Conservation (phyloP, 2,888 invertebrate genomes). For the Lymantria dispar region DNA sequence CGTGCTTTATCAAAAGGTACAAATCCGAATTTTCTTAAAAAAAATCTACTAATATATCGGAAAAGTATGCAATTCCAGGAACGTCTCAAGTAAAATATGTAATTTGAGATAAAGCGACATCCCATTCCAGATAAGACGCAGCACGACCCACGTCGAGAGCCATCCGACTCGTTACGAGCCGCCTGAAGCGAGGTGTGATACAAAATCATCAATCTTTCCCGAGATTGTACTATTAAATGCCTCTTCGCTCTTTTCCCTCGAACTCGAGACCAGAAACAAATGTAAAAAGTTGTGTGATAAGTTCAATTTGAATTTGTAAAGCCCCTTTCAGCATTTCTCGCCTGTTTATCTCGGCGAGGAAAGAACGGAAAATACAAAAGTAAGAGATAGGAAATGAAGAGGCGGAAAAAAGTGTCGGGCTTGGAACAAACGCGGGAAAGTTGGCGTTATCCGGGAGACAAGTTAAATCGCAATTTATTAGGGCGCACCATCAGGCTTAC, state of each 20-base stretch:
- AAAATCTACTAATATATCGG: slow-evolving; percentile 48
- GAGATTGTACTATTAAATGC: slow-evolving; percentile 83
- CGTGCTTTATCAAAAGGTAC: not conserved
- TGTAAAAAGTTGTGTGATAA: slow-evolving; percentile 83
- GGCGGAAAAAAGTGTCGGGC: slow-evolving; percentile 82
- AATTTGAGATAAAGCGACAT: slow-evolving; percentile 81
- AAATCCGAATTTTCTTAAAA: slow-evolving; percentile 38
- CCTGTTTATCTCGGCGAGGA: slow-evolving; percentile 80
- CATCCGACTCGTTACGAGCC: slow-evolving; percentile 79
- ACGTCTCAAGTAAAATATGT: slow-evolving; percentile 80
- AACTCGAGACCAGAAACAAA: slow-evolving; percentile 82
- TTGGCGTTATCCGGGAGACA: slow-evolving; percentile 82
- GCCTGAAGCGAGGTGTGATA: slow-evolving; percentile 82
- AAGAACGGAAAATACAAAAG: slow-evolving; percentile 81
- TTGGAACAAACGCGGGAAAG: slow-evolving; percentile 80
- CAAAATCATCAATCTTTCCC: slow-evolving; percentile 82
- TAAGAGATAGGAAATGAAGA: slow-evolving; percentile 83
- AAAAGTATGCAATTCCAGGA: slow-evolving; percentile 63
- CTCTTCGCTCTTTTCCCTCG: slow-evolving; percentile 79
- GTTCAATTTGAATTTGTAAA: slow-evolving; percentile 83
- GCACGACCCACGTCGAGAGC: slow-evolving; percentile 78
- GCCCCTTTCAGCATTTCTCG: slow-evolving; percentile 82
- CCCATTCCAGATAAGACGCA: slow-evolving; percentile 79
- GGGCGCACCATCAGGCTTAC: slow-evolving; percentile 76
- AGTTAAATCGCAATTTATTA: slow-evolving; percentile 83